Evolutionary conservation across 2,113 vertebrate genomes (phyloP).

Genomic region (Corapipo altera): DNA sequence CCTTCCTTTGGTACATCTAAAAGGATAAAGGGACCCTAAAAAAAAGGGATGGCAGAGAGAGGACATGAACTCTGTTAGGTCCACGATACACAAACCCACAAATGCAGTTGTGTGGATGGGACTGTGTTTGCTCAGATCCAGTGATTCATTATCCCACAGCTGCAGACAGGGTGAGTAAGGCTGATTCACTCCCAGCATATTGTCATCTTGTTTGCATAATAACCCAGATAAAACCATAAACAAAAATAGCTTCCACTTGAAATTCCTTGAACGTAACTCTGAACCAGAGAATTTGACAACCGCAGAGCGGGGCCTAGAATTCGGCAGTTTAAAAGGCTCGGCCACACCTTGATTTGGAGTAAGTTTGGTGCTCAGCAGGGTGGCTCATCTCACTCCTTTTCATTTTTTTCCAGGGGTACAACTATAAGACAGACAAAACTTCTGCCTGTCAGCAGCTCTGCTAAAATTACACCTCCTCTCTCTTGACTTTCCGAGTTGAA

Average conservation of each 20-base stretch:
- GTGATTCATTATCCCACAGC: conserved; percentile 17
- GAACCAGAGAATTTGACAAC: background rate
- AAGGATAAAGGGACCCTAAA: background rate
- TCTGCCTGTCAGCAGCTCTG: background rate
- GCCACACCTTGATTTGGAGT: background rate
- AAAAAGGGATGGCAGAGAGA: background rate
- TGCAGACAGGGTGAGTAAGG: conserved; percentile 27
- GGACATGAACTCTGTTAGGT: background rate
- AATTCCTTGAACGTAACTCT: conserved; percentile 25
- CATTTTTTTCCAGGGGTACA: background rate
- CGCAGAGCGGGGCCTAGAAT: background rate
- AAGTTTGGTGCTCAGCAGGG: background rate
- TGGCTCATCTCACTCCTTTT: background rate
- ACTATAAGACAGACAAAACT: background rate
- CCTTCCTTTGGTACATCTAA: background rate
- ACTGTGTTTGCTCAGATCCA: background rate
- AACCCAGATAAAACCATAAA: conserved; percentile 21
- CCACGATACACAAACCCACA: background rate
- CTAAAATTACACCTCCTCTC: background rate
- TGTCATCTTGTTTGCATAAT: conserved; percentile 50
- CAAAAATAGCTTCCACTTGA: conserved; percentile 27
- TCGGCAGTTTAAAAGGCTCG: background rate
- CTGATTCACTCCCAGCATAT: background rate
- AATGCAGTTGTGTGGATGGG: background rate
- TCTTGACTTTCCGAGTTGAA: background rate